phyloP scores from a whole-genome alignment of 2,797 vertebrate species.

The Sebastiscus albofasciatus region DNA sequence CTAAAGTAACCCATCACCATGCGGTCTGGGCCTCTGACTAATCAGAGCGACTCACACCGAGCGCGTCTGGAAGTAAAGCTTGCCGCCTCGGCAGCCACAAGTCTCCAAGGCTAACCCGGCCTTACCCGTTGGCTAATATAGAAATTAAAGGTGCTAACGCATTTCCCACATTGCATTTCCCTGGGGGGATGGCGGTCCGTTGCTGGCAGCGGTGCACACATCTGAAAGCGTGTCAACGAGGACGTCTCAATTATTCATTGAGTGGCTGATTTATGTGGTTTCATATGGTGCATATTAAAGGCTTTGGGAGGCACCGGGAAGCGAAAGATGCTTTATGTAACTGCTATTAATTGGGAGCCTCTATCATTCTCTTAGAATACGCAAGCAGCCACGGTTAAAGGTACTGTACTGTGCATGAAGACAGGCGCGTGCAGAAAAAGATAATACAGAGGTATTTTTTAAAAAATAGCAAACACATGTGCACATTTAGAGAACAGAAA shows the following conservation, averaged over 20 bases:
- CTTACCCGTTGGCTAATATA: slow-evolving; percentile 21
- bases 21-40: slow-evolving; percentile 34
- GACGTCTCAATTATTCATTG: slow-evolving; percentile 72
- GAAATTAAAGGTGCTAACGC: slow-evolving; percentile 59
- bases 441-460: background rate
- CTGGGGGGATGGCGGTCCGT: slow-evolving; percentile 7
- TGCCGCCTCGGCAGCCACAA: slow-evolving; percentile 3
- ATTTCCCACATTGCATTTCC: slow-evolving; percentile 41
- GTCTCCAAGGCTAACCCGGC: slow-evolving; percentile 29
- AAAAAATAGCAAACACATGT: background rate
- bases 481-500: slow-evolving; percentile 4
- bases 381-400: slow-evolving; percentile 23
- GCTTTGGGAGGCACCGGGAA: slow-evolving; percentile 30
- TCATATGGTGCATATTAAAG: slow-evolving; percentile 67
- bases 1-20: slow-evolving; percentile 25
- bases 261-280: slow-evolving; percentile 64
- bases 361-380: background rate
- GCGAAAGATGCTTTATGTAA: slow-evolving; percentile 53
- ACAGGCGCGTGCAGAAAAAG: background rate
- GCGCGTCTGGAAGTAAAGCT: slow-evolving; percentile 40
- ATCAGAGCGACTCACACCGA: slow-evolving; percentile 37
- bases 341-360: slow-evolving; percentile 49
- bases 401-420: slow-evolving; percentile 12
- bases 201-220: slow-evolving; percentile 34
- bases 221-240: slow-evolving; percentile 53